phyloP scores from a whole-genome alignment of 2,888 invertebrate genomes.

The Rhamphomyia laevipes region DNA sequence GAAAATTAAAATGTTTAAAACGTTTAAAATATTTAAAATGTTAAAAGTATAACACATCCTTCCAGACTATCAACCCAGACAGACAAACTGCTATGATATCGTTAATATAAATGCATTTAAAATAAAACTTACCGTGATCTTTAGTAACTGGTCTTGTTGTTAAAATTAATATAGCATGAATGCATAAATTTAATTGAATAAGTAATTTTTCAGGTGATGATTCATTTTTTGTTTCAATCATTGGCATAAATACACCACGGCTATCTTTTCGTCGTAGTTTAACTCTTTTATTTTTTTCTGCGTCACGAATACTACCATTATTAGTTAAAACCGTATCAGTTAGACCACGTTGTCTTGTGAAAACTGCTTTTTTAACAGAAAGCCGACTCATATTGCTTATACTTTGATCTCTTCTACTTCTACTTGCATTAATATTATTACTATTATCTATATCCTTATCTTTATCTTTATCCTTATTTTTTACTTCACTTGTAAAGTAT shows the following conservation, averaged over 20 bases:
- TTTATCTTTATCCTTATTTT: not conserved
- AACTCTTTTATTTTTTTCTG: not conserved
- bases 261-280: no score
- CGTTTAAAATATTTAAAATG: no score
- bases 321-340: not conserved
- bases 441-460: no score
- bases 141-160: conserved; percentile 44
- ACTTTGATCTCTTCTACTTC: no score
- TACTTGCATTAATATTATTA: no score
- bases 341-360: not conserved
- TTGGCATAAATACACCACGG: not conserved
- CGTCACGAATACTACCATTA: not conserved
- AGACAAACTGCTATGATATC: no score
- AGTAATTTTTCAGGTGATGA: not conserved
- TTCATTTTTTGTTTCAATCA: not conserved
- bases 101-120: no score
- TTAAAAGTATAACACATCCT: no score
- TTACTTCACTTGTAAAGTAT: not conserved
- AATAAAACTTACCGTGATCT: conserved; percentile 31
- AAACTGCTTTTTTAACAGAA: not conserved
- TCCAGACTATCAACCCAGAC: no score
- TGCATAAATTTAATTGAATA: conserved; percentile 41
- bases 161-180: conserved; percentile 57
- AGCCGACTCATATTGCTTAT: not conserved
- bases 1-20: no score